Base-by-base conservation (phyloP, 1,140 invertebrate species). In the Luehdorfia chinensis region DNA sequence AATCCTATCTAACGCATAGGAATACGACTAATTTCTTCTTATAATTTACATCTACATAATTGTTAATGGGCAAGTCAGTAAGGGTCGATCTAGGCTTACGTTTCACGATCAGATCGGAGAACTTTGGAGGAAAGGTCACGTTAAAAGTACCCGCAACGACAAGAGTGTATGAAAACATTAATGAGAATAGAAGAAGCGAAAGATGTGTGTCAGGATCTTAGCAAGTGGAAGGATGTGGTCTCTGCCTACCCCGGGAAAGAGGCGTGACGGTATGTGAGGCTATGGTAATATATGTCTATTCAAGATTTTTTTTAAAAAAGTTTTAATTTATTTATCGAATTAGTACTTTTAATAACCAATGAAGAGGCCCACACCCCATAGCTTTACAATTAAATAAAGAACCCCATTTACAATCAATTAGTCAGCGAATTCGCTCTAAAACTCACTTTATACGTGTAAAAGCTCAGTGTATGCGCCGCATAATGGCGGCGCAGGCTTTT, bases 331-430 rank as follows among this genome's bases (percentile, higher is more conserved):
- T 32, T 11, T 41, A 48, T 12, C 7, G 25, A 12, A 48, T 36
- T 41, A 60, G 51, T 15, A 28, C 31, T 8, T n/a, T 9, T 8
- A 14, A 14, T 16, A 43, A 30, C 27, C 39, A 28, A 41, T 27
- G 37, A 27, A 25, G 21, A n/a, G 25, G 37, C 21, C 28, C 48
- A 53, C 54, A 51, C 66, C 68, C 67, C 56, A 73, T 69, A 55
- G 53, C 55, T 67, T 63, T 58, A 53, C 61, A 70, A 74, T 74
- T 61, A 67, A 73, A 74, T 69, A 71, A 67, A 71, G 61, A 47
- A 12, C 27, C 36, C 70, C 58, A 75, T 81, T 76, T 64, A 78
- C 58, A 72, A 73, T 81, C 76, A 81, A 80, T 81, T 84, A 84
- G 77, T 84, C 77, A 81, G 77, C 77, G 65, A 69, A 75, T 80